Conservation (phyloP, 2,113 vertebrate species). For the Sapajus apella region DNA sequence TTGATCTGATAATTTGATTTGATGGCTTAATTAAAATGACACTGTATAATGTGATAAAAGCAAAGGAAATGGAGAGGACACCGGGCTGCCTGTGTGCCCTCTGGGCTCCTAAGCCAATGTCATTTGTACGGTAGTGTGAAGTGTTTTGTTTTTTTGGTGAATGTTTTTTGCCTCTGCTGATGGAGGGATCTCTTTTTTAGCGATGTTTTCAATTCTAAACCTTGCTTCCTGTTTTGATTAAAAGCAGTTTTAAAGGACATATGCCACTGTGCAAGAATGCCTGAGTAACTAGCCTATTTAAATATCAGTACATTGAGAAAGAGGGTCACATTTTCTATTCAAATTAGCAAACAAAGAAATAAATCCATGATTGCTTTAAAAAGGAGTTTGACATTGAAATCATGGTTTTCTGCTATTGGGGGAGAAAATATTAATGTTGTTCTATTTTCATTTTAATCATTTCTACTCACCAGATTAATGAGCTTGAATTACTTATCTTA, state of each 20-base stretch:
- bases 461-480: slow-evolving; percentile 59
- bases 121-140: too few species aligned
- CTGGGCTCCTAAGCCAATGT: slow-evolving; percentile 51
- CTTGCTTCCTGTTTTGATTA: slow-evolving; percentile 60
- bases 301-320: slow-evolving; percentile 43
- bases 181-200: slow-evolving; percentile 9
- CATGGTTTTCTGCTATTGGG: slow-evolving; percentile 85
- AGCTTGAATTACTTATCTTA: slow-evolving; percentile 48
- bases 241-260: slow-evolving; percentile 64
- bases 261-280: background rate
- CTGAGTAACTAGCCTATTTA: slow-evolving; percentile 38
- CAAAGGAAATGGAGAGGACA: slow-evolving; percentile 62
- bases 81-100: background rate
- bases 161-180: slow-evolving; percentile 50
- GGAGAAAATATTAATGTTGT: slow-evolving; percentile 87
- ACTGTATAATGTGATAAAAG: slow-evolving; percentile 77
- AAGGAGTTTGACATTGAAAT: slow-evolving; percentile 84
- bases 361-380: slow-evolving; percentile 65
- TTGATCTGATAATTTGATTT: slow-evolving; percentile 82
- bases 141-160: too few species aligned
- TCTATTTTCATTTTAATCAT: slow-evolving; percentile 82
- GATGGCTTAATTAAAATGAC: slow-evolving; percentile 84
- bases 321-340: background rate
- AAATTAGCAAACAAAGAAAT: slow-evolving; percentile 65
- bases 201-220: background rate